Base-by-base conservation (phyloP, 2,113 vertebrate species). In the Myanophis thanlyinensis region DNA sequence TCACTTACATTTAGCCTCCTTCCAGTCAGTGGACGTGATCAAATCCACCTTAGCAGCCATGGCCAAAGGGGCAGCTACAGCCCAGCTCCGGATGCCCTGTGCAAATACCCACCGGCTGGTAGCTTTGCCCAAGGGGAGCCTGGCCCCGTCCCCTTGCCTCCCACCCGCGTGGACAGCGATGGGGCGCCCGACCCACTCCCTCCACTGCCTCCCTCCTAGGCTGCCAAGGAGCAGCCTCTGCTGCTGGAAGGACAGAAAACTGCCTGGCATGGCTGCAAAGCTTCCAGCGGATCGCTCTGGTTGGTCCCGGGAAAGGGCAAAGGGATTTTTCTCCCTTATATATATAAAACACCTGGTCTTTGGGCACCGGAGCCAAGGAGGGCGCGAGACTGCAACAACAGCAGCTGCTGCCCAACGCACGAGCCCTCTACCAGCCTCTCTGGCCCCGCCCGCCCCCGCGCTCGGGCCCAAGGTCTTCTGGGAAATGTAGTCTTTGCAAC, bases 1-100 rank as follows among this genome's bases (percentile, higher is more conserved):
- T 48, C 49, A 94, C 95, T 96, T 94, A 96, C 95, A 94, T 97
- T 97, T 98, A 12, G 97, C 97, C 95, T 97, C 97, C 92, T 96
- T 97, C 97, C 97, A 98, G 95, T 96, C 97, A 59, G 96, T 96
- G 96, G 94, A 95, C 49, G 96, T 96, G 93, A 51, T 96, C 91
- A 97, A 93, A 94, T 97, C 96, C 95, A 97, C 95, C 91, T 97
- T 97, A 91, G 94, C 93, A 44, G 96, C 95, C 97, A 97, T 97
- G 92, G 95, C 94, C 90, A 94, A 93, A 12, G 92, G 94, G 46
- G 93, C 44, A 44, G 85, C 30, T 1, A 62, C 53, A 18, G 73
- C 86, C 91, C 73, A 91, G 87, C 47, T 87, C 30, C 91, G 86
- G 48, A 89, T 30, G 93, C 95, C 96, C 93, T 90, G 67, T 35